Evolutionary conservation across 2,113 vertebrate genomes (phyloP).

Genomic region (Zapus hudsonius): DNA sequence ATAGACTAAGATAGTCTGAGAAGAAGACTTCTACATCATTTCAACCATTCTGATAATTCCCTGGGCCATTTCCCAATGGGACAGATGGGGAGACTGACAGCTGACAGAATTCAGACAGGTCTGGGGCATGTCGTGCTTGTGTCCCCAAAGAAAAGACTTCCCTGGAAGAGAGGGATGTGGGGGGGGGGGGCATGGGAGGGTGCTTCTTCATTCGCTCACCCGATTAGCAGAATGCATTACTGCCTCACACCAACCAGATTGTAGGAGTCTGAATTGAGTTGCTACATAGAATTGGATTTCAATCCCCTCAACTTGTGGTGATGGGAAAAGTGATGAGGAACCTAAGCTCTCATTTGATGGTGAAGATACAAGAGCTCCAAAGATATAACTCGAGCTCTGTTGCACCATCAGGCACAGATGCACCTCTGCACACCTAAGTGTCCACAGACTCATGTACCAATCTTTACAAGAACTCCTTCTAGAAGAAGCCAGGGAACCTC

Average conservation of each 20-base stretch:
- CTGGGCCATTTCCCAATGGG: slow-evolving; percentile 76
- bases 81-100: slow-evolving; percentile 78
- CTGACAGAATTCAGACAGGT: slow-evolving; percentile 78
- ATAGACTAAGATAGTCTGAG: slow-evolving; percentile 57
- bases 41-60: slow-evolving; percentile 68
- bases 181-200: slow-evolving; percentile 11
- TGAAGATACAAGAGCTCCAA: slow-evolving; percentile 63
- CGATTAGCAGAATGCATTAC: slow-evolving; percentile 78
- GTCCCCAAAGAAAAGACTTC: slow-evolving; percentile 82
- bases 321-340: slow-evolving; percentile 64
- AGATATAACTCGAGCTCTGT: slow-evolving; percentile 35
- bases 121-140: slow-evolving; percentile 75
- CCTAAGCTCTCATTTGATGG: slow-evolving; percentile 62
- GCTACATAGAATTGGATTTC: slow-evolving; percentile 77
- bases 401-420: neutral
- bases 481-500: slow-evolving; percentile 70
- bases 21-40: slow-evolving; percentile 65
- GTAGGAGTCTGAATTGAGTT: slow-evolving; percentile 69
- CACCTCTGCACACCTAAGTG: too few species aligned
- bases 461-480: slow-evolving; percentile 61
- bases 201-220: slow-evolving; percentile 78
- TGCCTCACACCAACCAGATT: slow-evolving; percentile 69
- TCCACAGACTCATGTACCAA: neutral
- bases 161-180: slow-evolving; percentile 79
- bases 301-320: slow-evolving; percentile 60